Percentiles rank a stretch among this genome's conserved stretches.
Conservation (phyloP, 2,113 vertebrate genomes). For the Labeo catla region DNA sequence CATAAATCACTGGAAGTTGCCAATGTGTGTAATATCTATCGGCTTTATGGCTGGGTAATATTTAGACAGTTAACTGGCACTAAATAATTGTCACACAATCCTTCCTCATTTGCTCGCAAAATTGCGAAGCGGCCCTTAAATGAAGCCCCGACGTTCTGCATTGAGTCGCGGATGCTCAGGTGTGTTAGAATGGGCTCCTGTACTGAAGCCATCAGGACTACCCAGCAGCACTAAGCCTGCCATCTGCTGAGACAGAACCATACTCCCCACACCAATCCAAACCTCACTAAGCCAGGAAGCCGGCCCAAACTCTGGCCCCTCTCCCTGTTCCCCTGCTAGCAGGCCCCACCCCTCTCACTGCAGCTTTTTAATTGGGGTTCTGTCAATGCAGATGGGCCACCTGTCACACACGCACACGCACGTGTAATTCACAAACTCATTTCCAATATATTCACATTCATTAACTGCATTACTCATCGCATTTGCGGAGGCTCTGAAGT, state of each 20-base stretch:
- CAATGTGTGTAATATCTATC: constrained; percentile 22
- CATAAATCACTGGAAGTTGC: constrained; percentile 22
- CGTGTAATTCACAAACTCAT: constrained; percentile 49
- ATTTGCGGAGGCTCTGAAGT: constrained; percentile 44
- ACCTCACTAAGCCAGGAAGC: constrained; percentile 43
- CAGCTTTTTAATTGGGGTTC: constrained; percentile 56
- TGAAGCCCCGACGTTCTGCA: neutral
- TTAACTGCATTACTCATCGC: constrained; percentile 52
- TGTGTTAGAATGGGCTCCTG: constrained; percentile 25
- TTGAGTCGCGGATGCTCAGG: constrained; percentile 13
- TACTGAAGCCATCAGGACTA: constrained; percentile 37
- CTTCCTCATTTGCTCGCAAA: constrained; percentile 10
- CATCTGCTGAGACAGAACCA: constrained; percentile 49
- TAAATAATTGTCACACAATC: neutral
- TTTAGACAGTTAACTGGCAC: constrained; percentile 31
- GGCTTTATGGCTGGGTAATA: constrained; percentile 17
- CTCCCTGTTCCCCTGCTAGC: constrained; percentile 33
- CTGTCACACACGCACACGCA: constrained; percentile 43
- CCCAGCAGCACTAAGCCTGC: constrained; percentile 44
- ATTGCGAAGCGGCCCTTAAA: neutral
- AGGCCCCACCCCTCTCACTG: constrained; percentile 34
- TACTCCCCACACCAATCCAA: constrained; percentile 40
- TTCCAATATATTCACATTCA: constrained; percentile 49
- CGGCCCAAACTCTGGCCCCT: constrained; percentile 32
- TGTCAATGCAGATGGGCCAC: constrained; percentile 57